These are phyloP conservation scores for Cybosia mesomella DNA, from an alignment of 2,888 invertebrate species.

Conservation along the genomic window DNA sequence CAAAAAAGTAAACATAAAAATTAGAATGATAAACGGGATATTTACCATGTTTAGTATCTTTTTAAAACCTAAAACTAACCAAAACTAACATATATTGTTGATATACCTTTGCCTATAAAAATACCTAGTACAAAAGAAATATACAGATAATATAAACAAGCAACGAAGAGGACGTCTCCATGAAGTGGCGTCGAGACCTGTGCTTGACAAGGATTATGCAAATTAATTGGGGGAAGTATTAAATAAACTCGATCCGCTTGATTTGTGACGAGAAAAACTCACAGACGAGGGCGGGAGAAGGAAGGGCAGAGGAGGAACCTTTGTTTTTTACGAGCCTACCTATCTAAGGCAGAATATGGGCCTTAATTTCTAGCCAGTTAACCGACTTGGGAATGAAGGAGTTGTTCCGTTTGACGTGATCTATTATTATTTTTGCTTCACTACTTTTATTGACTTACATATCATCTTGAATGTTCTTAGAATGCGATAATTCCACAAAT, in stretches of 20 bases:
- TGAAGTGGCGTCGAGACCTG: slow-evolving; percentile 58
- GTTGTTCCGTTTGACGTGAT: not conserved
- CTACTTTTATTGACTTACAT: too few species aligned
- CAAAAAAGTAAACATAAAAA: too few species aligned
- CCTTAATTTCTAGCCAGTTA: not conserved
- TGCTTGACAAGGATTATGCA: slow-evolving; percentile 74
- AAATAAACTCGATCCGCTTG: slow-evolving; percentile 67
- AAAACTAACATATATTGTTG: not conserved
- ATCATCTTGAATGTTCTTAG: too few species aligned
- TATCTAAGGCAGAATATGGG: slow-evolving; percentile 29
- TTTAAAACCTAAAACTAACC: too few species aligned
- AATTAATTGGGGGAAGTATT: slow-evolving; percentile 71
- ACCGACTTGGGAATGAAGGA: not conserved
- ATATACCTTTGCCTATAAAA: not conserved
- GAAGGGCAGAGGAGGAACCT: slow-evolving; percentile 25
- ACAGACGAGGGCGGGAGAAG: slow-evolving; percentile 8
- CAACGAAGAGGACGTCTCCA: slow-evolving; percentile 25
- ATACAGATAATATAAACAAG: slow-evolving; percentile 8
- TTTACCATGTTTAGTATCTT: too few species aligned
- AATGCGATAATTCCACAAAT: too few species aligned
- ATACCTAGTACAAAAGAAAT: not conserved
- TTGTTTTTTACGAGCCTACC: slow-evolving; percentile 56
- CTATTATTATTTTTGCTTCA: too few species aligned
- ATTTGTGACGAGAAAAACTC: slow-evolving; percentile 60
- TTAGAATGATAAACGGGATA: too few species aligned